Conservation (phyloP, 2,888 invertebrate genomes). For the Hyalella azteca region DNA sequence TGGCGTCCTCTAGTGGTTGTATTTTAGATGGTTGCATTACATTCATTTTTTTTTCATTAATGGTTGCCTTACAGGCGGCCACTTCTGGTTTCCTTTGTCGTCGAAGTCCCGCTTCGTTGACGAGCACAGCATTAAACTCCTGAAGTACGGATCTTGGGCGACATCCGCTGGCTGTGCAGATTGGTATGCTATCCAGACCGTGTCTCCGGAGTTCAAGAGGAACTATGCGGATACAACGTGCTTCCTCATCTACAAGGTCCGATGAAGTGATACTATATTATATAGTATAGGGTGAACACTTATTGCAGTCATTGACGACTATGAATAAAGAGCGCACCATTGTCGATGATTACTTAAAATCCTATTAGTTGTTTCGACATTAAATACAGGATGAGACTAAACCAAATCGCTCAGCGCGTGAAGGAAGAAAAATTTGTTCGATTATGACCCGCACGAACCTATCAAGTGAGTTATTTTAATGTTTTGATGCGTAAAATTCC, state of each 20-base stretch:
- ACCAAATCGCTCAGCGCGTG: too few relatives aligned
- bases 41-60: neutral
- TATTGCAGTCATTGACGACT: too few relatives aligned
- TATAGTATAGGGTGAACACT: too few relatives aligned
- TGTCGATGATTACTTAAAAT: too few relatives aligned
- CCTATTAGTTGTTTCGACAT: too few relatives aligned
- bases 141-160: slow-evolving; percentile 58
- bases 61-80: slow-evolving; percentile 55
- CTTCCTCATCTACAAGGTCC: slow-evolving; percentile 57
- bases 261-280: too few relatives aligned
- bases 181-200: slow-evolving; percentile 57
- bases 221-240: slow-evolving; percentile 52
- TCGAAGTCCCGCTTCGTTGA: slow-evolving; percentile 51
- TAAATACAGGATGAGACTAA: too few relatives aligned
- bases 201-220: slow-evolving; percentile 47
- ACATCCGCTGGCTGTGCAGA: slow-evolving; percentile 58
- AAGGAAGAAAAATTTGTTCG: too few relatives aligned
- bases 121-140: slow-evolving; percentile 47
- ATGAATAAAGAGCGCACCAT: too few relatives aligned
- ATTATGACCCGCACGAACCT: too few relatives aligned
- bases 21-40: neutral
- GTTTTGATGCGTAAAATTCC: too few relatives aligned
- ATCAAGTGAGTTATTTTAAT: too few relatives aligned
- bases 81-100: slow-evolving; percentile 57
- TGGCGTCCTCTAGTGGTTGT: neutral